Conservation (phyloP, 2,888 invertebrate genomes). For the Julus scandinavius region DNA sequence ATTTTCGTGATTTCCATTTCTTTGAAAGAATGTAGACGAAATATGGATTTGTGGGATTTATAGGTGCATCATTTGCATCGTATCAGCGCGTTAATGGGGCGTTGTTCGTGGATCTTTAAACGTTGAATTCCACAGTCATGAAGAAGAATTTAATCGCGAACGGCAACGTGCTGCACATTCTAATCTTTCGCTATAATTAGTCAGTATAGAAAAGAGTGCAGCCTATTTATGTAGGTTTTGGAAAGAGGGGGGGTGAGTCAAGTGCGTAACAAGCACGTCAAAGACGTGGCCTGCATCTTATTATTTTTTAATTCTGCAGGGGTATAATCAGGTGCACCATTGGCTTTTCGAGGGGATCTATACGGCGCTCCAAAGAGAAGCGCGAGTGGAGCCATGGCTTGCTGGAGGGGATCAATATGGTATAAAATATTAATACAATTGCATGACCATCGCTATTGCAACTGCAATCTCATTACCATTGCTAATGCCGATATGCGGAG, state of each 20-base stretch:
- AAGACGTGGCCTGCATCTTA: constrained; percentile 52
- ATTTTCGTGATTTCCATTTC: neutral
- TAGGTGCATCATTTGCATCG: neutral
- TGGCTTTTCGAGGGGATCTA: constrained; percentile 23
- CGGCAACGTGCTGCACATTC: constrained; percentile 39
- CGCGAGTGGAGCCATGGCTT: neutral
- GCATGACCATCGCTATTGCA: constrained; percentile 57
- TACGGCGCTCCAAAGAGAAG: neutral
- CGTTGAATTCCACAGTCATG: neutral
- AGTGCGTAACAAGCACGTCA: constrained; percentile 37
- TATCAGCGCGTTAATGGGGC: neutral
- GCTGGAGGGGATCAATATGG: constrained; percentile 57
- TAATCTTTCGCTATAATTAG: constrained; percentile 48
- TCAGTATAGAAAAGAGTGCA: constrained; percentile 47
- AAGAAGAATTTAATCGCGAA: constrained; percentile 10
- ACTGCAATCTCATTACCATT: constrained; percentile 60
- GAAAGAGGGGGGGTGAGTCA: neutral
- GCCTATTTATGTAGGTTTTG: constrained; percentile 6
- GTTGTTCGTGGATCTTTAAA: constrained; percentile 23
- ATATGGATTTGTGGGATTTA: neutral
- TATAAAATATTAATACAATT: constrained; percentile 59
- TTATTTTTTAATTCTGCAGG: constrained; percentile 50
- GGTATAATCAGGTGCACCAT: constrained; percentile 48
- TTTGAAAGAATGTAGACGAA: neutral
- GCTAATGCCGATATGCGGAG: constrained; percentile 59